Conservation (phyloP, 2,797 vertebrate genomes). For the Selene dorsalis region DNA sequence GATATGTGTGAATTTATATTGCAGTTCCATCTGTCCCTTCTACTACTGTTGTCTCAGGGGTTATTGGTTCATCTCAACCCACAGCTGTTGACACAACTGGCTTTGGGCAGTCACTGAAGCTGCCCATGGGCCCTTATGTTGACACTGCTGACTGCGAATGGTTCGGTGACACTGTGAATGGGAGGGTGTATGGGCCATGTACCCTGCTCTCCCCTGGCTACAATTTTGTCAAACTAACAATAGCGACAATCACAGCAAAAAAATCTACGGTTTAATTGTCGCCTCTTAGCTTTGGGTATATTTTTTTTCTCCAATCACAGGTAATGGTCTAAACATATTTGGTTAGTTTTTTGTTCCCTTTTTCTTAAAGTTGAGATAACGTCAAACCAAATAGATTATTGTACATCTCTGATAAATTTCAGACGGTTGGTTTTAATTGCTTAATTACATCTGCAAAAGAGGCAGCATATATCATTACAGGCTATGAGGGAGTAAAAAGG, state of each 20-base stretch:
- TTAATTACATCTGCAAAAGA: neutral
- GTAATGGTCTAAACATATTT: neutral
- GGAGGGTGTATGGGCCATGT: conserved; percentile 26
- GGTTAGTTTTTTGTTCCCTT: neutral
- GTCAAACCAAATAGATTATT: neutral
- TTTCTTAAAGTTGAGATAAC: neutral
- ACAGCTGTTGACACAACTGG: conserved; percentile 54
- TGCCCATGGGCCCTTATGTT: conserved; percentile 18
- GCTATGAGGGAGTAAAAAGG: neutral
- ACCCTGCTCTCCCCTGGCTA: conserved; percentile 12
- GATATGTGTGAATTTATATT: conserved; percentile 36
- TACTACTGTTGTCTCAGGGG: conserved; percentile 42
- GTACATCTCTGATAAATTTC: neutral
- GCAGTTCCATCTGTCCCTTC: conserved; percentile 33
- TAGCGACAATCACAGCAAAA: neutral
- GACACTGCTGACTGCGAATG: conserved; percentile 20
- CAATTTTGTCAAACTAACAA: conserved; percentile 18
- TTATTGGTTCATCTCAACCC: conserved; percentile 42
- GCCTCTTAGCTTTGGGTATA: neutral
- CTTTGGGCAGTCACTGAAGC: conserved; percentile 30
- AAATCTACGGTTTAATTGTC: neutral
- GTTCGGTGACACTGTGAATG: conserved; percentile 24
- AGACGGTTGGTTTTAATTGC: neutral
- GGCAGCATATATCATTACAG: neutral
- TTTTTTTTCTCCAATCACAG: conserved; percentile 4